phyloP scores from a whole-genome alignment of 1,140 invertebrate genomes.

The Helicoverpa armigera region DNA sequence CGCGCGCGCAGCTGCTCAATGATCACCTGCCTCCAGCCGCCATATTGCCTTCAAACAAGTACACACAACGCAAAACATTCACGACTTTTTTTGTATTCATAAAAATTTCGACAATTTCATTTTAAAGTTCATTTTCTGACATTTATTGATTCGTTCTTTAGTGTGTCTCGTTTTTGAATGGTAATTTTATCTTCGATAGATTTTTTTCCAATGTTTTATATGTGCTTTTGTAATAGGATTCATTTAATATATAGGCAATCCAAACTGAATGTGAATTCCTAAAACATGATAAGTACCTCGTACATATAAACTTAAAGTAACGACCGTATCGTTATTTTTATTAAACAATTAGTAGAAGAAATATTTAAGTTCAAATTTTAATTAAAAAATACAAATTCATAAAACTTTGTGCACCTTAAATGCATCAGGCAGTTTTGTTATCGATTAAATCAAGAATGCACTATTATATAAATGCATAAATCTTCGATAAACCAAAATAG shows the following conservation, averaged over 20 bases:
- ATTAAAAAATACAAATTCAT: too few species aligned
- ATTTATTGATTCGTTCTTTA: constrained; percentile 38
- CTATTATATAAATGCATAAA: too few species aligned
- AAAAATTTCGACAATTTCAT: constrained; percentile 50
- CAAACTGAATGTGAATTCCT: neutral
- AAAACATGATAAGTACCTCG: too few species aligned
- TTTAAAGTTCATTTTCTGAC: constrained; percentile 48
- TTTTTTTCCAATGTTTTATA: constrained; percentile 2
- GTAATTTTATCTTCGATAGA: neutral
- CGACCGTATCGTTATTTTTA: too few species aligned
- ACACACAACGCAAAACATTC: constrained; percentile 52
- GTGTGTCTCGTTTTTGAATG: neutral
- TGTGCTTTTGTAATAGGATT: neutral
- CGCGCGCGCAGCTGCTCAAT: constrained; percentile 70
- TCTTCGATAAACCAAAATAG: too few species aligned
- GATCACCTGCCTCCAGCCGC: constrained; percentile 78
- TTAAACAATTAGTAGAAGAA: too few species aligned
- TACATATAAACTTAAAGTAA: too few species aligned
- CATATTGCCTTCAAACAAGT: constrained; percentile 78
- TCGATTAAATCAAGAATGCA: too few species aligned
- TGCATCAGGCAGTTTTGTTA: too few species aligned
- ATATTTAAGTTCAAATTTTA: too few species aligned
- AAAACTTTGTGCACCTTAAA: too few species aligned
- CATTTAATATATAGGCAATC: neutral
- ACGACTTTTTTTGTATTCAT: constrained; percentile 43